Base-by-base conservation (phyloP, 2,113 vertebrate species). In the Arvicanthis niloticus region DNA sequence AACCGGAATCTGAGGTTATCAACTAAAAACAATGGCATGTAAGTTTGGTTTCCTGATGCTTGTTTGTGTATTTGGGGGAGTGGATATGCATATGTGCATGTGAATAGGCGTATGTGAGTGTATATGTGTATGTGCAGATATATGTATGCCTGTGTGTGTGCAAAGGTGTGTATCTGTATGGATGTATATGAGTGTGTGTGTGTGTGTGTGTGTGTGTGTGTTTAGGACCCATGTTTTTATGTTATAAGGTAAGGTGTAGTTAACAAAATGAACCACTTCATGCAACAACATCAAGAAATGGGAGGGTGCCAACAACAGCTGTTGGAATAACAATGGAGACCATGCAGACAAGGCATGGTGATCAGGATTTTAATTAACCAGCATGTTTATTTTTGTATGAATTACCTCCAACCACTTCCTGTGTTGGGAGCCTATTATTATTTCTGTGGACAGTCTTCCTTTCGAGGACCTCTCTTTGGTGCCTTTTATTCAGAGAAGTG, bases 321-420 rank as follows among this genome's bases (percentile, higher is more conserved):
- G 88, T 89, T 58, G 70, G 76, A 45, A 37, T 29, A 84, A 68
- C 67, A 81, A 87, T 58, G 60, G 58, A 81, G 67, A 42, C 5
- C 62, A 56, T 45, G 3, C 37, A 31, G 56, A 45, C 58, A 60
- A 89, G 48, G 45, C 82, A n/a, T 40, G 45, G 86, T 26, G 67
- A 96, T 53, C 51, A 76, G 91, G 56, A 62, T 94, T 97, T 97
- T 94, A 96, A 94, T 97, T 88, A 97, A 81, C 94, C 62, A 75
- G 77, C 68, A 76, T 93, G 89, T 91, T 97, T 97, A 93, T 95
- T 94, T 96, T 93, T 67, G 91, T 45, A n/a, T 68, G 67, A 93
- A 56, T 85, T 89, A 73, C 22, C 75, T 96, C 87, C 84, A 48
- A 72, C 82, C 65, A 70, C 89, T 85, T 96, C 58, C 96, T 88